Evolutionary conservation across 2,888 invertebrate genomes (phyloP), one percentile per base, ranked within the genome.

Genomic region (Spisula solida): DNA sequence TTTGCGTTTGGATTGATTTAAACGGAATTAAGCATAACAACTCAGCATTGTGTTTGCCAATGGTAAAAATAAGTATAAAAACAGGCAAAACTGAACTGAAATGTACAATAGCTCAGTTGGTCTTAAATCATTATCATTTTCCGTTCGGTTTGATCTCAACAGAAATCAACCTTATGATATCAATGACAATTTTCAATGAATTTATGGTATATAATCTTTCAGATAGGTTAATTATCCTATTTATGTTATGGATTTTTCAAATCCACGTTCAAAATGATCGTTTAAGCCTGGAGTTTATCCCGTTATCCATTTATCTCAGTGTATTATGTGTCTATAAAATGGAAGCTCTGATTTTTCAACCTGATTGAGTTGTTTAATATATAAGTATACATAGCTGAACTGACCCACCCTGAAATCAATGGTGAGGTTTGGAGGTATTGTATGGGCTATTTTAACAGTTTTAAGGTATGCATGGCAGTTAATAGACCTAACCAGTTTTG

Each of bases 221-320:
- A 0, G 60, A 66, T 66, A 20, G 25, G n/a, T 25, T n/a, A 66
- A 66, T 66, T 66, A 66, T 66, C 8, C 25, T 10, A 66, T 66
- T 66, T 66, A 66, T 66, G 25, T 66, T 66, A 66, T 66, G 25
- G 60, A 66, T 66, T 66, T n/a, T 66, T 66, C n/a, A 10, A 66
- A 25, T 25, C 1, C 25, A 12, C 25, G 31, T 75, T 75, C 18
- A 31, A 75, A 75, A 75, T 18, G 75, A 75, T 75, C 75, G 10
- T 34, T 31, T 75, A 75, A 25, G 60, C 60, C 60, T 1, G 25
- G 25, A 25, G 25, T 66, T 25, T 25, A 66, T 66, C 60, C 4
- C 25, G 14, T 1, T 60, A 60, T 60, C 60, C 60, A 25, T 66
- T 66, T 66, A 66, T 66, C 60, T 25, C 60, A 66, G 25, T 12